A percentile compares a stretch with the other conserved stretches of the same genome.
phyloP scores from a whole-genome alignment of 2,797 vertebrate species.

The Allobates femoralis region DNA sequence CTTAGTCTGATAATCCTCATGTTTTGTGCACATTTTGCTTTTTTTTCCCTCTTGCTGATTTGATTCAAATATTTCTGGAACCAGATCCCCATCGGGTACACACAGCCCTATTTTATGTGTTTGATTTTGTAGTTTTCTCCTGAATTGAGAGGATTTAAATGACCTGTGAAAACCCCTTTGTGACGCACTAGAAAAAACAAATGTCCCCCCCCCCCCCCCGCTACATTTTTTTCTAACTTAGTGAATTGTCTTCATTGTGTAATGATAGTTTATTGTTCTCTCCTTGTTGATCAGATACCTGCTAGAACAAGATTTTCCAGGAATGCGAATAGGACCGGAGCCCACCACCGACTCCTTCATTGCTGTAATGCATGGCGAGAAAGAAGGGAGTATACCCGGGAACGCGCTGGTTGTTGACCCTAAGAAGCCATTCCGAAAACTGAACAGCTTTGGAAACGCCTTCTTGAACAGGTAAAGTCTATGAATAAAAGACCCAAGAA shows the following conservation, averaged over 20 bases:
- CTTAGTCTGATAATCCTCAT: no score
- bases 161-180: no score
- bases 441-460: conserved; percentile 93
- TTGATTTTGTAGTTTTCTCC: no score
- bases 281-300: conserved; percentile 82
- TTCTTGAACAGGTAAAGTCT: conserved; percentile 90
- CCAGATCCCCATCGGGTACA: no score
- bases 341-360: conserved; percentile 98
- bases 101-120: no score
- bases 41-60: no score
- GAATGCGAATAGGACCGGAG: conserved; percentile 96
- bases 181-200: no score
- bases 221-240: no score
- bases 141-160: no score
- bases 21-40: no score
- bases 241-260: neutral
- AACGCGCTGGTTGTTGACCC: conserved; percentile 96
- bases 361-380: conserved; percentile 94
- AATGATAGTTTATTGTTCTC: neutral
- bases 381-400: conserved; percentile 89
- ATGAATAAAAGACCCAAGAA: neutral
- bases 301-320: conserved; percentile 94
- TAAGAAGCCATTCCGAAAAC: conserved; percentile 95
- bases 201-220: no score
- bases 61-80: no score